A percentile compares a stretch with the other conserved stretches of the same genome.
Evolutionary conservation across 1,140 invertebrate species (phyloP).

Genomic region (Papilio xuthus): DNA sequence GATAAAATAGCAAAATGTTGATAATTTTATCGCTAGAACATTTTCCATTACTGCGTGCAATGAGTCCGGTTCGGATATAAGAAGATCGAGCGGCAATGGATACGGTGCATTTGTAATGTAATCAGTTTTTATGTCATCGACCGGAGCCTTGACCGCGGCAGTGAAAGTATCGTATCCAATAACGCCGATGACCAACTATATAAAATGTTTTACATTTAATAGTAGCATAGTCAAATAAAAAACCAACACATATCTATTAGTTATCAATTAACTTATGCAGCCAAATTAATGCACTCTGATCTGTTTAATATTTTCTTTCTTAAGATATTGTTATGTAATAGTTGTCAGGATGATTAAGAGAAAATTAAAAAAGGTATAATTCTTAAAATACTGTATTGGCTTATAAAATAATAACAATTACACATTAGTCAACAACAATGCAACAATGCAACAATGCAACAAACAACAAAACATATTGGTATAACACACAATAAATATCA

Average conservation of each 20-base stretch:
- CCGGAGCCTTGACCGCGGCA: constrained; percentile 57
- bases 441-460: constrained; percentile 69
- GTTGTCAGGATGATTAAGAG: too few relatives aligned
- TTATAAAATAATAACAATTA: constrained; percentile 71
- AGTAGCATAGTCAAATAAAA: neutral
- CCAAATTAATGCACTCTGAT: neutral
- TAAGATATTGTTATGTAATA: too few relatives aligned
- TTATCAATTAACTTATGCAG: neutral
- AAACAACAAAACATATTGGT: constrained; percentile 62
- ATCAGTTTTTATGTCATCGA: constrained; percentile 46
- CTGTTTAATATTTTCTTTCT: neutral
- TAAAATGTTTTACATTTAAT: neutral
- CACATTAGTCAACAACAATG: constrained; percentile 77
- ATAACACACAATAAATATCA: constrained; percentile 80
- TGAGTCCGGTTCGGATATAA: neutral
- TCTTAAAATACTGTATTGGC: constrained; percentile 38
- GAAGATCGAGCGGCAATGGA: constrained; percentile 31
- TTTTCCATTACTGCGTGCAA: neutral
- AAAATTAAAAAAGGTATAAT: neutral
- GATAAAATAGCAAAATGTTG: neutral
- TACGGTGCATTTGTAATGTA: neutral
- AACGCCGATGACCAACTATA: neutral
- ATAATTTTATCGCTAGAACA: constrained; percentile 3
- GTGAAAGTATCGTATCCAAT: constrained; percentile 51
- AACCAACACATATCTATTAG: neutral